Conservation (phyloP, 2,113 vertebrate species). For the Otolemur garnettii region DNA sequence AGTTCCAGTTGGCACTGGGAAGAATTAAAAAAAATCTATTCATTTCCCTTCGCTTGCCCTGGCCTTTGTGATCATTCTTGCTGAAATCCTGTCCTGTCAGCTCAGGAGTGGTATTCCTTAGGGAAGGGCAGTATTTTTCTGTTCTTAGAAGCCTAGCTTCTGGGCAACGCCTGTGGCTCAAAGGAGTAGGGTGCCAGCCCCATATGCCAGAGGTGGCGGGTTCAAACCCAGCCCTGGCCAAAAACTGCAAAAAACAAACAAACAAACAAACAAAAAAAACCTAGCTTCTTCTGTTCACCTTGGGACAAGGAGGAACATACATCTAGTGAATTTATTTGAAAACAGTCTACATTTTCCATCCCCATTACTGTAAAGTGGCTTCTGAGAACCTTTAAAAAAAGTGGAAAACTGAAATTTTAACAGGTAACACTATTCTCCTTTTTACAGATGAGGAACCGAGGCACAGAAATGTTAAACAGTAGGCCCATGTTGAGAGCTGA, state of each 20-base stretch:
- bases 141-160: slow-evolving; percentile 21
- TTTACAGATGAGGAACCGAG: slow-evolving; percentile 8
- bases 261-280: not conserved
- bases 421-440: not conserved
- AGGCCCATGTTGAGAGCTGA: not conserved
- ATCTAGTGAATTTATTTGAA: slow-evolving; percentile 53
- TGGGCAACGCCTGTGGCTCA: not conserved
- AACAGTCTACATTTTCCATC: not conserved
- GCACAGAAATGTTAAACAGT: not conserved
- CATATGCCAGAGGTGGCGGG: no score
- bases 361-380: slow-evolving; percentile 69
- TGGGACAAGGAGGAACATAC: not conserved
- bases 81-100: not conserved
- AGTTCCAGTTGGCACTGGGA: not conserved
- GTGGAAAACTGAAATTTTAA: not conserved
- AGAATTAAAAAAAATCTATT: slow-evolving; percentile 12
- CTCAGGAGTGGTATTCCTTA: not conserved
- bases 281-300: not conserved
- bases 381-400: slow-evolving; percentile 13
- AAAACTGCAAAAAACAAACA: no score
- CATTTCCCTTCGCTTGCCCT: not conserved
- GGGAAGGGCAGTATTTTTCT: not conserved
- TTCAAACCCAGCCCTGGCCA: no score
- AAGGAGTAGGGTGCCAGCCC: no score
- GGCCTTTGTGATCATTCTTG: not conserved